phyloP scores from a whole-genome alignment of 2,888 invertebrate species.

The Isoperla grammatica region DNA sequence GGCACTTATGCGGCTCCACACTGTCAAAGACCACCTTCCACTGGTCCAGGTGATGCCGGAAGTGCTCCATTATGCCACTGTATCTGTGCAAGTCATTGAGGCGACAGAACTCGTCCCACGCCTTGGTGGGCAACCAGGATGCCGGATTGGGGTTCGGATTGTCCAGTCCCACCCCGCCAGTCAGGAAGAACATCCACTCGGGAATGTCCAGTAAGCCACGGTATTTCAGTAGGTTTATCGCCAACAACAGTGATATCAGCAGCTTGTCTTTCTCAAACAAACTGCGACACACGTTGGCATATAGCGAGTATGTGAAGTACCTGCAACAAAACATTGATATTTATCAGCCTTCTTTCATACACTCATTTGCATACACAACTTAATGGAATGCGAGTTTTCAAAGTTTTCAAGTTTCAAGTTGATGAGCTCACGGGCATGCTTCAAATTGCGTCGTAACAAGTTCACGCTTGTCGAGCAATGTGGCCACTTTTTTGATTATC shows the following conservation, averaged over 20 bases:
- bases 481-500: too few species aligned
- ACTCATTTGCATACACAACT: too few species aligned
- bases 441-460: too few species aligned
- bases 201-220: slow-evolving; percentile 52
- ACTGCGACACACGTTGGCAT: slow-evolving; percentile 87
- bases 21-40: slow-evolving; percentile 77
- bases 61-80: slow-evolving; percentile 49
- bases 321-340: too few species aligned
- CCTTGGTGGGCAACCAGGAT: slow-evolving; percentile 63
- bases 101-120: slow-evolving; percentile 75
- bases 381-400: too few species aligned
- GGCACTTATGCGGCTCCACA: slow-evolving; percentile 62
- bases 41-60: slow-evolving; percentile 47
- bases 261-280: slow-evolving; percentile 93
- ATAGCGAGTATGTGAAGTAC: slow-evolving; percentile 89
- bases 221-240: slow-evolving; percentile 63
- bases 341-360: too few species aligned
- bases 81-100: slow-evolving; percentile 51
- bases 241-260: slow-evolving; percentile 73
- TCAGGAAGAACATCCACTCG: slow-evolving; percentile 83
- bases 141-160: slow-evolving; percentile 64
- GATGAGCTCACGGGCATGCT: too few species aligned
- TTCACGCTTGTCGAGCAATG: too few species aligned
- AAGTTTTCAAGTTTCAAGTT: too few species aligned
- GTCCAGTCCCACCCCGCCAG: slow-evolving; percentile 76